phyloP scores from a whole-genome alignment of 2,113 vertebrate species.

The Cololabis saira region DNA sequence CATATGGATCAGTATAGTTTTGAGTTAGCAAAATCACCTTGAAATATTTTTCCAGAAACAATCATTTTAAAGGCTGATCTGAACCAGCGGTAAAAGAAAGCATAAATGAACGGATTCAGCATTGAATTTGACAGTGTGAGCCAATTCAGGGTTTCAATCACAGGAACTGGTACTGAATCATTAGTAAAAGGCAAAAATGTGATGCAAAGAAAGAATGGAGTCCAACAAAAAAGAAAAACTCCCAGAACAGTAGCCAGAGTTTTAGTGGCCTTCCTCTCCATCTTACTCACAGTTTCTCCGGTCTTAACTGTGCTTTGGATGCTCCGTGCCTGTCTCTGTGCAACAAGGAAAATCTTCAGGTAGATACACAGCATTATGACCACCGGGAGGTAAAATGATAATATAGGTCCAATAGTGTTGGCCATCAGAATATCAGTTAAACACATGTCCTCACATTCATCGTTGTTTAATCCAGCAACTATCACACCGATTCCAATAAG shows the following conservation, averaged over 20 bases:
- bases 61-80: conserved; percentile 38
- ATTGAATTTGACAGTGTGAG: conserved; percentile 36
- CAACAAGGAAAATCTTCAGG: conserved; percentile 29
- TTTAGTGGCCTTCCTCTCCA: conserved; percentile 31
- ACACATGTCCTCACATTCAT: neutral
- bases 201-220: conserved; percentile 16
- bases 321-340: conserved; percentile 10
- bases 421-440: neutral
- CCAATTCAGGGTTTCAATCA: conserved; percentile 12
- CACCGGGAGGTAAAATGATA: conserved; percentile 13
- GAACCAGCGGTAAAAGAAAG: conserved; percentile 53
- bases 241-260: conserved; percentile 37
- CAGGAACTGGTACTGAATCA: neutral
- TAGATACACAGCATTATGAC: conserved; percentile 20
- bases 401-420: neutral
- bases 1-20: neutral
- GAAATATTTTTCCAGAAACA: conserved; percentile 40
- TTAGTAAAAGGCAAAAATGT: neutral
- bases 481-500: neutral
- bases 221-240: conserved; percentile 30
- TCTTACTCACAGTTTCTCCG: neutral
- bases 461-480: neutral
- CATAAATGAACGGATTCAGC: conserved; percentile 45
- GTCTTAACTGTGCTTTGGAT: conserved; percentile 11
- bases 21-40: conserved; percentile 8